Conservation (phyloP, 35 echinoderm and acorn worm species). For the Ptychodera flava region DNA sequence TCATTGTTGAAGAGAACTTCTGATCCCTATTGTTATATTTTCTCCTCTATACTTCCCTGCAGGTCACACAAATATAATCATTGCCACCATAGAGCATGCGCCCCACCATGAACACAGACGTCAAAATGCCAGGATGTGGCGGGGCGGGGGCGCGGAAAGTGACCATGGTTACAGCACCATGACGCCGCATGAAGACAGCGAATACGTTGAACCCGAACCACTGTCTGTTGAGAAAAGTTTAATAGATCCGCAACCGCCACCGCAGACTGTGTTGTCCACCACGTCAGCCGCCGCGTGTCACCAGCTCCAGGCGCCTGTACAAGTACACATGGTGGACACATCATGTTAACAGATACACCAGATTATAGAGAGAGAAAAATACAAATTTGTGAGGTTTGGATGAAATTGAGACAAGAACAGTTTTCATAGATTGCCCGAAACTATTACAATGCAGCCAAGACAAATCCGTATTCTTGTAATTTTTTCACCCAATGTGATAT, state of each 20-base stretch:
- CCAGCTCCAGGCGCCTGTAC: background rate
- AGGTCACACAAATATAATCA: constrained; percentile 80
- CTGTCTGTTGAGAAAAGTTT: background rate
- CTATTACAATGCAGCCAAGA: too few relatives aligned
- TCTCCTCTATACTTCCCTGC: too few relatives aligned
- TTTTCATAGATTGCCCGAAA: too few relatives aligned
- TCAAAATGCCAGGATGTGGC: constrained; percentile 76
- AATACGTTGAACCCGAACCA: constrained; percentile 94
- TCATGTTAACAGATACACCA: constrained; percentile 34
- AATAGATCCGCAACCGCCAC: background rate
- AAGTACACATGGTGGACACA: background rate
- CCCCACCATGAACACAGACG: constrained; percentile 83
- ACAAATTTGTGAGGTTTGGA: background rate
- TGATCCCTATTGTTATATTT: too few relatives aligned
- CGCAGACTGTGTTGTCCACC: background rate
- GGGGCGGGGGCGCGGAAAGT: constrained; percentile 73
- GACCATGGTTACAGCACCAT: constrained; percentile 99
- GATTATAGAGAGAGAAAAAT: too few relatives aligned
- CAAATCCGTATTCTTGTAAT: too few relatives aligned
- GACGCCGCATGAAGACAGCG: constrained; percentile 99
- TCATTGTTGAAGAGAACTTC: too few relatives aligned
- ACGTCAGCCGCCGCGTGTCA: constrained; percentile 2
- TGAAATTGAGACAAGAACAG: background rate
- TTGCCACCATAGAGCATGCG: constrained; percentile 78
- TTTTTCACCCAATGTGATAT: too few relatives aligned